phyloP scores from a whole-genome alignment of 1,140 invertebrate genomes.

The Rhysida immarginata region DNA sequence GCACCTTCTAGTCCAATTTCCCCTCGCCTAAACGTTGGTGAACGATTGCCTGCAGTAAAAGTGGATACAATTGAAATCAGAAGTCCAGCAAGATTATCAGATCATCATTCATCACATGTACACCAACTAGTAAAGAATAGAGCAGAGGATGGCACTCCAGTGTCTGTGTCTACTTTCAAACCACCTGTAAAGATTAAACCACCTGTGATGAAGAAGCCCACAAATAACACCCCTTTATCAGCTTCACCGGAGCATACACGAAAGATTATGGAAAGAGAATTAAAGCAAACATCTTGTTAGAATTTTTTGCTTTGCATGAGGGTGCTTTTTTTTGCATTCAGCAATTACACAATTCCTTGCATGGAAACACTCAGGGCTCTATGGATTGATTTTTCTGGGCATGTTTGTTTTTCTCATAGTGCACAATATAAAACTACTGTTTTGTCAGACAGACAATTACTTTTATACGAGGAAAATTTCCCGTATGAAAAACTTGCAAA shows the following conservation, averaged over 20 bases:
- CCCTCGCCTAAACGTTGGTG: slow-evolving; percentile 7
- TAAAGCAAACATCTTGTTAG: slow-evolving; percentile 9
- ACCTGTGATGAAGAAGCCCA: slow-evolving; percentile 50
- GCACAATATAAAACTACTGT: no score
- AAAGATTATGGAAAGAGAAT: slow-evolving; percentile 2
- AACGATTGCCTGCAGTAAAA: no score
- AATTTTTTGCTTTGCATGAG: no score
- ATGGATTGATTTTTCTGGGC: no score
- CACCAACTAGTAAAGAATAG: slow-evolving; percentile 3
- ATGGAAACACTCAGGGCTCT: no score
- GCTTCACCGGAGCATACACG: not conserved
- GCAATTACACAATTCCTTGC: no score
- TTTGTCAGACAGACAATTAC: no score
- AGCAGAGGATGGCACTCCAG: slow-evolving; percentile 22
- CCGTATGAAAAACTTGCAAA: no score
- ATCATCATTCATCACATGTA: slow-evolving; percentile 1
- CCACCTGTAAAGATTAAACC: slow-evolving; percentile 56
- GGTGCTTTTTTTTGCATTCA: no score
- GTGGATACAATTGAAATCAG: slow-evolving; percentile 30
- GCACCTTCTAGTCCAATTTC: not conserved
- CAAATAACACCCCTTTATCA: slow-evolving; percentile 10
- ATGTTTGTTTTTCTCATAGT: no score
- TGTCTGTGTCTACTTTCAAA: slow-evolving; percentile 41
- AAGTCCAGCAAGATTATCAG: slow-evolving; percentile 29
- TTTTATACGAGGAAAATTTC: no score